These are phyloP conservation scores for Slavum lentiscoides DNA, from an alignment of 2,888 invertebrate genomes.

Conservation along the genomic window DNA sequence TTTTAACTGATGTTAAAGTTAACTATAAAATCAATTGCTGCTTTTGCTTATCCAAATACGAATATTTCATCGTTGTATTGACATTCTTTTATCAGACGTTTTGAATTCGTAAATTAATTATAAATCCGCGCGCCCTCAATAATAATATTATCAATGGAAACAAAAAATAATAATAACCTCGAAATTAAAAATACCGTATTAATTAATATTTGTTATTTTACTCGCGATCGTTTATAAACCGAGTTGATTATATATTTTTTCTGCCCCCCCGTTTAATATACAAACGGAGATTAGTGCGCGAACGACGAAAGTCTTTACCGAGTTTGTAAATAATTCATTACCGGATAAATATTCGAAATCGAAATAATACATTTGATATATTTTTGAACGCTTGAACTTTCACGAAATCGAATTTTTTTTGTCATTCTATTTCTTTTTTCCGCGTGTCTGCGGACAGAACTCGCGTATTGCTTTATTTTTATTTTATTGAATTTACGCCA, in stretches of 20 bases:
- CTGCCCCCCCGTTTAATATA: background rate
- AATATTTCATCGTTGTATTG: no score
- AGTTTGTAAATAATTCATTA: background rate
- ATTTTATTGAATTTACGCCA: no score
- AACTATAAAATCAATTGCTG: no score
- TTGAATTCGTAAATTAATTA: background rate
- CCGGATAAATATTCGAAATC: background rate
- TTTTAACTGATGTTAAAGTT: no score
- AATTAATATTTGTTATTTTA: background rate
- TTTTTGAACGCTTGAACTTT: no score
- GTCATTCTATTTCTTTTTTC: no score
- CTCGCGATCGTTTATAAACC: background rate
- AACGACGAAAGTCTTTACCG: background rate
- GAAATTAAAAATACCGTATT: background rate
- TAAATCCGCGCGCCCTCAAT: background rate
- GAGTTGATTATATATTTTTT: background rate
- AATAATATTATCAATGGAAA: background rate
- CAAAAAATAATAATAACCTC: background rate
- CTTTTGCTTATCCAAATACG: no score
- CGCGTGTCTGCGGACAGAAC: no score
- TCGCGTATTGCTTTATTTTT: no score
- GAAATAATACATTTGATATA: background rate
- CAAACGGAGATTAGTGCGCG: background rate
- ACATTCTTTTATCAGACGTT: no score
- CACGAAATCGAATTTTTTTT: no score